phyloP scores from a whole-genome alignment of 2,113 vertebrate genomes.

The Colaptes auratus region DNA sequence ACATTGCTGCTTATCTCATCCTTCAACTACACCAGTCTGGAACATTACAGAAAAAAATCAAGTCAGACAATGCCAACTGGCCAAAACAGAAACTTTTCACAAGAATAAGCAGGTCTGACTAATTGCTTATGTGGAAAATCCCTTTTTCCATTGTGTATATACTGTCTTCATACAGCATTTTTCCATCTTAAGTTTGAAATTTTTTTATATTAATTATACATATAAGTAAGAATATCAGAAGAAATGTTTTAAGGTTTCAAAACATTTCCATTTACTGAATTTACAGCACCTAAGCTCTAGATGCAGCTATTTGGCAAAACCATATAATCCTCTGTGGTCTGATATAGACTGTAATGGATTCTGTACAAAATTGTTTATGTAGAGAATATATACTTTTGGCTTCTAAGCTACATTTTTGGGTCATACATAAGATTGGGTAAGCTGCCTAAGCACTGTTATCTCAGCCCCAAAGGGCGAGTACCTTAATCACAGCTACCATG shows the following conservation, averaged over 20 bases:
- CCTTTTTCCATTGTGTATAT: not conserved
- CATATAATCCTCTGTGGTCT: not conserved
- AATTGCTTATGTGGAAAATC: not conserved
- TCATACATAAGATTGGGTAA: not conserved
- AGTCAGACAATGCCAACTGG: not conserved
- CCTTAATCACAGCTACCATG: constrained; percentile 3
- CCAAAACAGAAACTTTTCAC: not conserved
- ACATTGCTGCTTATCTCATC: not conserved
- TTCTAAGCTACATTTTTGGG: not conserved
- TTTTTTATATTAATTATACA: not conserved
- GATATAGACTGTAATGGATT: not conserved
- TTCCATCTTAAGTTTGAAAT: not conserved
- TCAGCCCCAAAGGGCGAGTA: constrained; percentile 23
- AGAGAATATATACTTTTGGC: not conserved
- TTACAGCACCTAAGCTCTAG: not conserved
- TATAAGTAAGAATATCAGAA: not conserved
- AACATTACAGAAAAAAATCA: not conserved
- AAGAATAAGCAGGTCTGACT: not conserved
- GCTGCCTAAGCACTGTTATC: not conserved
- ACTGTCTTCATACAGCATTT: not conserved
- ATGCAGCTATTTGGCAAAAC: not conserved
- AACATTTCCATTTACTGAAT: not conserved
- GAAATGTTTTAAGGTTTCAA: not conserved
- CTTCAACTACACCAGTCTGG: not conserved
- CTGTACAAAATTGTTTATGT: not conserved